A percentile compares a stretch with the other conserved stretches of the same genome.
phyloP scores from a whole-genome alignment of 2,888 invertebrate species.

The Chymomyza caudatula region DNA sequence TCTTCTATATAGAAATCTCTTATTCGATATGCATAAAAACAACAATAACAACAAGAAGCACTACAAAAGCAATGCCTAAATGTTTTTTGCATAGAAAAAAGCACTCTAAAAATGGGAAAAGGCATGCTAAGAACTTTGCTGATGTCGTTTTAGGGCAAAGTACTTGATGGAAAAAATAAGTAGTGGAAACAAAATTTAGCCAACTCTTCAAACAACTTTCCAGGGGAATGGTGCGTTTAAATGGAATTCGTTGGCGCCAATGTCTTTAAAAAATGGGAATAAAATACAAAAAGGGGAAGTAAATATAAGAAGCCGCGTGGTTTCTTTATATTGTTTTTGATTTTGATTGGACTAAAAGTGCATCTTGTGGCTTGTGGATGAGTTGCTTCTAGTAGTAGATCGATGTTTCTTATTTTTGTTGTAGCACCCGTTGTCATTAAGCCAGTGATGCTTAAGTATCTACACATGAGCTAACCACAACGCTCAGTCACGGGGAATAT shows the following conservation, averaged over 20 bases:
- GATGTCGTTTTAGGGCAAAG: neutral
- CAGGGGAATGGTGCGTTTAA: too few relatives aligned
- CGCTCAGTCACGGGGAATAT: conserved; percentile 23
- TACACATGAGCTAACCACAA: conserved; percentile 12
- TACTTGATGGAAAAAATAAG: neutral
- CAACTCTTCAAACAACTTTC: too few relatives aligned
- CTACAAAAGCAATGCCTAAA: neutral
- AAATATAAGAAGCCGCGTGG: neutral
- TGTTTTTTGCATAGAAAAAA: neutral
- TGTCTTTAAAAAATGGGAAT: neutral
- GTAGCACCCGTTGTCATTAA: conserved; percentile 24
- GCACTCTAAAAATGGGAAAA: neutral
- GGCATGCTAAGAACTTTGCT: neutral
- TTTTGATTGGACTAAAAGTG: neutral
- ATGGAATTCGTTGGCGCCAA: neutral
- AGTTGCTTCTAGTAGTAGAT: neutral
- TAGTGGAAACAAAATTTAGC: too few relatives aligned
- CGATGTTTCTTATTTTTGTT: conserved; percentile 40
- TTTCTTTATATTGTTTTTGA: neutral
- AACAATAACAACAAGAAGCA: too few relatives aligned
- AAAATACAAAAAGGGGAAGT: neutral
- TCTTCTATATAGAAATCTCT: too few relatives aligned
- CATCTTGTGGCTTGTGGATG: too few relatives aligned
- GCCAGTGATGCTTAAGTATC: conserved; percentile 40
- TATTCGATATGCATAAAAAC: neutral